Evolutionary conservation across 2,888 invertebrate genomes (phyloP).

Genomic region (Epirrhoe tristata): DNA sequence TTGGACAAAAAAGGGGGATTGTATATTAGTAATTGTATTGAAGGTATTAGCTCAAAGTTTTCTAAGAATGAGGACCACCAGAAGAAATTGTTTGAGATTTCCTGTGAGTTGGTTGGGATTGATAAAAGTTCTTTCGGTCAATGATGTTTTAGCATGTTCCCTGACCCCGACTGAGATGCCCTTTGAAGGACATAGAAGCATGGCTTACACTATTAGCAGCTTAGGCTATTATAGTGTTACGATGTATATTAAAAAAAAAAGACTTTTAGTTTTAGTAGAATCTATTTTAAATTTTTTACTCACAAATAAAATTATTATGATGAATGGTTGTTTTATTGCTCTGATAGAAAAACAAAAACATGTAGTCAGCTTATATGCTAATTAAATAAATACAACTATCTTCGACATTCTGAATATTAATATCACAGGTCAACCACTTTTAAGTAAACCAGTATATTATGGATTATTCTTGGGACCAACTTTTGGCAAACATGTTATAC

Average conservation of each 20-base stretch:
- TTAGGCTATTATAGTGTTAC: background rate
- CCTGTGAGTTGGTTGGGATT: conserved; percentile 85
- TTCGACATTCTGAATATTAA: background rate
- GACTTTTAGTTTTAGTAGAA: conserved; percentile 12
- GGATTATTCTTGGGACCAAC: too few relatives aligned
- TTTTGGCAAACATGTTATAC: too few relatives aligned
- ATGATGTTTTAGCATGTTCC: background rate
- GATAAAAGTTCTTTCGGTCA: conserved; percentile 64
- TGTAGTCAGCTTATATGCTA: background rate
- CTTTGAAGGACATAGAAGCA: too few relatives aligned
- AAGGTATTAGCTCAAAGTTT: conserved; percentile 80
- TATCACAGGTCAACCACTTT: conserved; percentile 2
- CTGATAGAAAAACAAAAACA: background rate
- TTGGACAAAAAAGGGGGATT: conserved; percentile 91
- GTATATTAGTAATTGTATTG: conserved; percentile 92
- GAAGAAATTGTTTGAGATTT: conserved; percentile 88
- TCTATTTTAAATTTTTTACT: background rate
- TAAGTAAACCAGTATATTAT: too few relatives aligned
- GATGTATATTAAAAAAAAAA: background rate
- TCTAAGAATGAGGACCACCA: conserved; percentile 86
- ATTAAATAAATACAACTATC: background rate
- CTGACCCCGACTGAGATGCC: too few relatives aligned
- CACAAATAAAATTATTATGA: conserved; percentile 23
- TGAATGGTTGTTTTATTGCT: conserved; percentile 3
- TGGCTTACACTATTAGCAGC: too few relatives aligned